Percentiles rank a stretch among this genome's conserved stretches.
Evolutionary conservation across 2,888 invertebrate genomes (phyloP).

Genomic region (Micoletzkya japonica): DNA sequence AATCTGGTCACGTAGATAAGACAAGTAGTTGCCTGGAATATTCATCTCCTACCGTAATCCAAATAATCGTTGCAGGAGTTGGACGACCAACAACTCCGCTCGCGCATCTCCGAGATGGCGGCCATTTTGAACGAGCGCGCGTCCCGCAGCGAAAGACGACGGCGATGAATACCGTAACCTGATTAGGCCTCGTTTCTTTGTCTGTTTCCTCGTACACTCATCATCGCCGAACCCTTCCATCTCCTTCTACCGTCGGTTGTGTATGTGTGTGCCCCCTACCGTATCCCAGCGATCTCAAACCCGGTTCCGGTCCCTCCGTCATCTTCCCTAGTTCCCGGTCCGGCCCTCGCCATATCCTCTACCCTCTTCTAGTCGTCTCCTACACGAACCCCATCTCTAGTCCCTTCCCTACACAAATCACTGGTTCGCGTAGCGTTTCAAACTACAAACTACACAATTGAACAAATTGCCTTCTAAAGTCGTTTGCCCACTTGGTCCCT

Average conservation of each 20-base stretch:
- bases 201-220: neutral
- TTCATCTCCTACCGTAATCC: neutral
- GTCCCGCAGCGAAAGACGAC: constrained; percentile 28
- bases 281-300: neutral
- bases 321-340: neutral
- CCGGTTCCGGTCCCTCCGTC: neutral
- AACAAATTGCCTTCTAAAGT: too few relatives aligned
- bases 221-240: neutral
- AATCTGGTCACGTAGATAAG: neutral
- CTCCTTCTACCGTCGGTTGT: neutral
- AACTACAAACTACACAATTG: too few relatives aligned
- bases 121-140: constrained; percentile 49
- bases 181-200: neutral
- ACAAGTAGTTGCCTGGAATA: neutral
- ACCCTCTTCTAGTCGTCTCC: too few relatives aligned
- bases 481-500: too few relatives aligned
- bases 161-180: too few relatives aligned
- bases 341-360: neutral
- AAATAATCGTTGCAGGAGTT: constrained; percentile 10
- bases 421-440: too few relatives aligned
- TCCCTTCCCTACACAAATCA: neutral
- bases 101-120: constrained; percentile 50
- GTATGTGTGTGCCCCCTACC: neutral
- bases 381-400: neutral
- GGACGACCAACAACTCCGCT: constrained; percentile 44